A percentile compares a stretch with the other conserved stretches of the same genome.
These are phyloP conservation scores for Physella acuta DNA, from an alignment of 1,140 invertebrate species.

Conservation along the genomic window DNA sequence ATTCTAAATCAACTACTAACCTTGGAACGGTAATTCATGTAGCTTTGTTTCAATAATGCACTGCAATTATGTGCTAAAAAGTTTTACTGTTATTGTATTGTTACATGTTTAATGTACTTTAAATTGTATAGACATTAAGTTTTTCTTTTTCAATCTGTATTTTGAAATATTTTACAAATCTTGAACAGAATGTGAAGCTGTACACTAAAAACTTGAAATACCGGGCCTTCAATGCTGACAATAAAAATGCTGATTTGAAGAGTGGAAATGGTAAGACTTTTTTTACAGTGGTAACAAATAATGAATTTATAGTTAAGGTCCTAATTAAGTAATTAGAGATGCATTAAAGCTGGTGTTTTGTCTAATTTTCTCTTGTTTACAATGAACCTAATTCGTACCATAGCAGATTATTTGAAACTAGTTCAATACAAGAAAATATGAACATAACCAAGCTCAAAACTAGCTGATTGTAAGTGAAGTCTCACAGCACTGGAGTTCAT, in stretches of 20 bases:
- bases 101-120: not conserved
- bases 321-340: not conserved
- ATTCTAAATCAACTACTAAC: not conserved
- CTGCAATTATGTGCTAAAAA: too few relatives aligned
- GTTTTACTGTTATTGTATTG: not conserved
- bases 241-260: not conserved
- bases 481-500: too few relatives aligned
- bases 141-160: not conserved
- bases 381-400: not conserved
- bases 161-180: not conserved
- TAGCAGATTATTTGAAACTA: not conserved
- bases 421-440: not conserved
- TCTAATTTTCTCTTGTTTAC: not conserved
- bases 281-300: not conserved
- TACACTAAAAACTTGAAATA: conserved; percentile 6
- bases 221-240: not conserved
- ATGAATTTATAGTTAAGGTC: not conserved
- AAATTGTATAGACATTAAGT: not conserved
- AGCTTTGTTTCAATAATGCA: too few relatives aligned
- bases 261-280: not conserved
- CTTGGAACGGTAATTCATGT: not conserved
- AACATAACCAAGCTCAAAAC: too few relatives aligned
- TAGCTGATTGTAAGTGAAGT: too few relatives aligned
- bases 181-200: not conserved
- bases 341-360: not conserved